phyloP scores from a whole-genome alignment of 2,888 invertebrate genomes.

The Cantharis lateralis region DNA sequence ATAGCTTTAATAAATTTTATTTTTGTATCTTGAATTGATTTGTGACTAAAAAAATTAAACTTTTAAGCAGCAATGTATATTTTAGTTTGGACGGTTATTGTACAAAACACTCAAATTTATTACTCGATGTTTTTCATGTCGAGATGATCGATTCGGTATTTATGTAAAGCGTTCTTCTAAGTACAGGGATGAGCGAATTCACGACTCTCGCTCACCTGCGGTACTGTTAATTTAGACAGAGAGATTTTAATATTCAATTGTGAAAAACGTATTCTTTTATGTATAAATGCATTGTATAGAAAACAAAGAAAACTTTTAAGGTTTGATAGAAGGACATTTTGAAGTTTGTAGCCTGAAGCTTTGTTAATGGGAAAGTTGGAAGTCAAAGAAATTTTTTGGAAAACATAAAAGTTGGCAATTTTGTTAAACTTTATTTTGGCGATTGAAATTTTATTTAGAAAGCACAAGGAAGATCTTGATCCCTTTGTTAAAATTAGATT shows the following conservation, averaged over 20 bases:
- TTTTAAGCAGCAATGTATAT: neutral
- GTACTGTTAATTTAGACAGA: too few species aligned
- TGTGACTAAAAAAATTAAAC: neutral
- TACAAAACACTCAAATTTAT: neutral
- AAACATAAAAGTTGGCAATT: neutral
- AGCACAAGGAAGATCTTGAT: neutral
- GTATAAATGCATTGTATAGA: neutral
- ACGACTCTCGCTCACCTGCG: too few species aligned
- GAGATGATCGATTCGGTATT: neutral
- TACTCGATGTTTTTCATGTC: neutral
- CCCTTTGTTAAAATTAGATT: neutral
- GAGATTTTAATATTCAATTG: neutral
- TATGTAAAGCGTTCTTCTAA: neutral
- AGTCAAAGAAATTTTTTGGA: neutral
- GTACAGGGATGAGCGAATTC: neutral
- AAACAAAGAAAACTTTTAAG: neutral
- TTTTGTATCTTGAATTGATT: neutral
- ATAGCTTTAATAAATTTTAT: neutral
- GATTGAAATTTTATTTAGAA: neutral
- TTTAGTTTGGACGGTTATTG: neutral
- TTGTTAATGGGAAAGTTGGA: neutral
- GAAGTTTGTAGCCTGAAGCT: neutral
- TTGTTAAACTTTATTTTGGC: neutral
- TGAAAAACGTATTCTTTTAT: neutral
- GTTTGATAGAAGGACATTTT: neutral